phyloP scores from a whole-genome alignment of 2,888 invertebrate species.

The Leucophenga maculata region DNA sequence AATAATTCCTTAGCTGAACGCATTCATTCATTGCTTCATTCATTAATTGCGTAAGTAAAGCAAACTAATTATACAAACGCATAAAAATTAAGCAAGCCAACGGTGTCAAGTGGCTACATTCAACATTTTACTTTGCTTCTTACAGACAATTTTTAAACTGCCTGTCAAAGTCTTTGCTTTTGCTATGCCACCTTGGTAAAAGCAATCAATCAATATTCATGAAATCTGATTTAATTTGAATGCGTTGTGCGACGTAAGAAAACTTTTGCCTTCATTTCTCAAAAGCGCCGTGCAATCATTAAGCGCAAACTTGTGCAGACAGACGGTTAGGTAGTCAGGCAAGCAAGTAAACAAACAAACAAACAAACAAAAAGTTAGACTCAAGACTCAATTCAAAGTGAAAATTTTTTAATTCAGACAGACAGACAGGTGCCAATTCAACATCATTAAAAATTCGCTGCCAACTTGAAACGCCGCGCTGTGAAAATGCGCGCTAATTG shows the following conservation, averaged over 20 bases:
- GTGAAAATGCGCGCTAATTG: slow-evolving; percentile 34
- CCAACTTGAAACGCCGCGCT: not conserved
- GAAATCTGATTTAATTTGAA: slow-evolving; percentile 49
- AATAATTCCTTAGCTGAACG: too few relatives aligned
- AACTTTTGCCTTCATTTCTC: slow-evolving; percentile 7
- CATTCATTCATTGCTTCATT: too few relatives aligned
- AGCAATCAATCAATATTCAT: slow-evolving; percentile 65
- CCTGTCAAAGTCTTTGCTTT: slow-evolving; percentile 38
- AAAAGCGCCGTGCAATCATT: not conserved
- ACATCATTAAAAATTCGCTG: slow-evolving; percentile 24
- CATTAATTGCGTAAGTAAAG: slow-evolving; percentile 49
- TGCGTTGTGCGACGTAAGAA: slow-evolving; percentile 2
- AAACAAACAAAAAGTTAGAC: too few relatives aligned
- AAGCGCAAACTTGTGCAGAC: not conserved
- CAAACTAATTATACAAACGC: slow-evolving; percentile 4
- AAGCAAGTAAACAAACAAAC: slow-evolving; percentile 15
- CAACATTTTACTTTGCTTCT: not conserved
- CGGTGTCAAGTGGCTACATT: slow-evolving; percentile 36
- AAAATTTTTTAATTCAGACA: not conserved
- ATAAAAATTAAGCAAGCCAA: slow-evolving; percentile 45
- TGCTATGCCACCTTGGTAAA: slow-evolving; percentile 44
- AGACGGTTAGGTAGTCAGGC: not conserved
- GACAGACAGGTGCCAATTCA: slow-evolving; percentile 3
- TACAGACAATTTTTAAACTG: too few relatives aligned
- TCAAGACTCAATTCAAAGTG: not conserved